Base-by-base conservation (phyloP, 2,113 vertebrate species). In the Micronycteris hirsuta region DNA sequence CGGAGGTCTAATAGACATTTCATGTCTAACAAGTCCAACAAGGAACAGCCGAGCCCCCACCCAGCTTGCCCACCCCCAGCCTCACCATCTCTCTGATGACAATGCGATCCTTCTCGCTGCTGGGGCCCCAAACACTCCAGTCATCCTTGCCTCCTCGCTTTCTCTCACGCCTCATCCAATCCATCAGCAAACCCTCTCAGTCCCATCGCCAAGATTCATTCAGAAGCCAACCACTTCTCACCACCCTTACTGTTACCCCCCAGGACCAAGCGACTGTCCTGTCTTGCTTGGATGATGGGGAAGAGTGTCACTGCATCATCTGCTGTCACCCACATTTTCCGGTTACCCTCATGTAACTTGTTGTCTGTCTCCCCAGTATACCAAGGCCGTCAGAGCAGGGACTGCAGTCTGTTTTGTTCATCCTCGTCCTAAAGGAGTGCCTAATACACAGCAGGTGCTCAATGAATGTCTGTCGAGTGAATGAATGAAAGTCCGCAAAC, bases 261-360 rank as follows among this genome's bases (percentile, higher is more conserved):
- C 3, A 7, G 88, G 63, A 38, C 24, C 38, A 9, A 22, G 43
- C 26, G 41, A 2, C 20, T 52, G 1, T 7, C 38, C 0, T 2
- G 41, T 24, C 41, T 47, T 1, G 0, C 83, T 54, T 33, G n/a
- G 78, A 8, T 38, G 33, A 38, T 0, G 0, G 38, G 3, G 28
- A 63, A n/a, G 58, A 19, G 17, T 33, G 22, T 45, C 5, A 1
- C 7, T 0, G 0, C 33, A 2, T n/a, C 2, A 0, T 7, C 43
- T 10, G 22, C 0, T 2, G 14, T 7, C 3, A 11, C 12, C 36
- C 26, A 12, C 49, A 0, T 16, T 26, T 54, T 1, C 14, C n/a
- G n/a, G n/a, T n/a, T n/a, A n/a, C n/a, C n/a, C 61, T 58, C 7
- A 5, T 5, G 71, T 12, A 24, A 20, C 54, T 45, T n/a, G 0